Percentiles rank a stretch among this genome's conserved stretches.
Conservation (phyloP, 2,888 invertebrate genomes). For the Dicycla oo region DNA sequence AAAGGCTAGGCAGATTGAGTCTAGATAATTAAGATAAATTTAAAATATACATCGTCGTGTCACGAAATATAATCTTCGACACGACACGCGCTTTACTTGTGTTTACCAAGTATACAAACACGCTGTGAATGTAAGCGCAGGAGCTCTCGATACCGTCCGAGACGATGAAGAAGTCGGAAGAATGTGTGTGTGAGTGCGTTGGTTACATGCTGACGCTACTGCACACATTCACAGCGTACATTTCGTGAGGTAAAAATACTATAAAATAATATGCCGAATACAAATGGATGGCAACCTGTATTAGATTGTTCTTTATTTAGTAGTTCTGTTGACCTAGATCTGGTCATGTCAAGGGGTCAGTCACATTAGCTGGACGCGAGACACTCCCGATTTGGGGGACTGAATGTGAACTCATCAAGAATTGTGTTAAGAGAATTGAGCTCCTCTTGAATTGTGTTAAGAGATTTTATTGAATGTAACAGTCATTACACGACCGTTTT, state of each 20-base stretch:
- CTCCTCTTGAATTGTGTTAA: slow-evolving; percentile 13
- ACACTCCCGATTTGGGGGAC: slow-evolving; percentile 56
- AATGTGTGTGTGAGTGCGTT: no score
- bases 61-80: not conserved
- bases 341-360: slow-evolving; percentile 64
- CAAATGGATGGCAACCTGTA: slow-evolving; percentile 9
- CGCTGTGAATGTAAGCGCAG: no score
- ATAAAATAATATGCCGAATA: not conserved
- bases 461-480: slow-evolving; percentile 24
- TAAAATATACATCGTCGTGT: not conserved
- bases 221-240: no score
- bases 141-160: no score
- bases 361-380: slow-evolving; percentile 64
- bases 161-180: no score
- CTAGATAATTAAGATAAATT: not conserved
- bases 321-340: slow-evolving; percentile 72
- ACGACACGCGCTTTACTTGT: no score
- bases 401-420: slow-evolving; percentile 48
- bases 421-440: slow-evolving; percentile 11
- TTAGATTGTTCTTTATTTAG: slow-evolving; percentile 63
- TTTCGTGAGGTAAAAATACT: no score
- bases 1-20: no score
- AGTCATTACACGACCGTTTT: slow-evolving; percentile 4
- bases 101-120: no score
- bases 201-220: no score